Conservation (phyloP, 2,797 vertebrate genomes). For the Sebastes goodei region DNA sequence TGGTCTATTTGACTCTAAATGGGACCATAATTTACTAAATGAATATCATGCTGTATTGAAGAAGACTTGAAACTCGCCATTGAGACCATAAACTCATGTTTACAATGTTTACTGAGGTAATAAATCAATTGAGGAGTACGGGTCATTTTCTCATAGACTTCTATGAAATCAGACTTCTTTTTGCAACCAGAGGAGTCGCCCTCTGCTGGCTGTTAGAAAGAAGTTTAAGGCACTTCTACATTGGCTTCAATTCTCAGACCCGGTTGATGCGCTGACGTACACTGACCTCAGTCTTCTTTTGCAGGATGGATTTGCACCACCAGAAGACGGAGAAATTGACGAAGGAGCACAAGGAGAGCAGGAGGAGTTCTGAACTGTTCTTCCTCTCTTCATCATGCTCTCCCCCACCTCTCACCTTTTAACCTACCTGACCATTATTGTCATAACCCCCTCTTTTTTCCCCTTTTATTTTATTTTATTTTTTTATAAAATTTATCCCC, state of each 20-base stretch:
- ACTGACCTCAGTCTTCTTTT: slow-evolving; percentile 19
- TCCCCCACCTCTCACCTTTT: slow-evolving; percentile 25
- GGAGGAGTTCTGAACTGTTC: slow-evolving; percentile 88
- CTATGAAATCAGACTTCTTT: too few species aligned
- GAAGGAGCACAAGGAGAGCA: slow-evolving; percentile 87
- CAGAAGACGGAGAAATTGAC: slow-evolving; percentile 90
- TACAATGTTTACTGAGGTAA: too few species aligned
- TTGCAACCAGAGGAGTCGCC: too few species aligned
- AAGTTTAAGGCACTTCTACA: rapidly evolving
- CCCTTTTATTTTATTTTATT: background rate
- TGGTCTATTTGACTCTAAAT: too few species aligned
- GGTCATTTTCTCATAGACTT: too few species aligned
- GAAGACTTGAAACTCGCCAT: too few species aligned
- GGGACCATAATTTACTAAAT: too few species aligned
- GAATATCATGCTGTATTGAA: too few species aligned
- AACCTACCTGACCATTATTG: slow-evolving; percentile 29
- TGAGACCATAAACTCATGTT: too few species aligned
- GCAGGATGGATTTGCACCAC: slow-evolving; percentile 94
- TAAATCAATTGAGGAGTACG: too few species aligned
- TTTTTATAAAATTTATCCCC: slow-evolving; percentile 11
- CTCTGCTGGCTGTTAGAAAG: too few species aligned
- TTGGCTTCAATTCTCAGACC: too few species aligned
- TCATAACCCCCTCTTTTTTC: slow-evolving; percentile 4
- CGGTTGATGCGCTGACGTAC: background rate
- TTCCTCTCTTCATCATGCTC: slow-evolving; percentile 2